Evolutionary conservation across 2,888 invertebrate genomes (phyloP).

Genomic region (Acanthosepion lycidas): DNA sequence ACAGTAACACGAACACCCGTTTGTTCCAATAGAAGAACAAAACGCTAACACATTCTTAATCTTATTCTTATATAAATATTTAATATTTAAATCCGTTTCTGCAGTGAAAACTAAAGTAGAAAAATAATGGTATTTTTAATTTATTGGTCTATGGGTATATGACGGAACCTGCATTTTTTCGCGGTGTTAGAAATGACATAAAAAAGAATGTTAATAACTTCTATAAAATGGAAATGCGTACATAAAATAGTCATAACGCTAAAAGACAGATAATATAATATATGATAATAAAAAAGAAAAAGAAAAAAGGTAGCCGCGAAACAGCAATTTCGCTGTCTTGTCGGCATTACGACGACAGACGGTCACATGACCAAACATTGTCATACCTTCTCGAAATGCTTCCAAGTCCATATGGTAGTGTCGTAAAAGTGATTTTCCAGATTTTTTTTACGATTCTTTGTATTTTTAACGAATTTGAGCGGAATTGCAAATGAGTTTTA

Average conservation of each 20-base stretch:
- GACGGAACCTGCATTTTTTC: background rate
- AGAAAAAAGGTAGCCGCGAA: background rate
- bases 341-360: background rate
- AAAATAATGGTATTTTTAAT: no score
- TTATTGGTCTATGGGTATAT: no score
- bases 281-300: no score
- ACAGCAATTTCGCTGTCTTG: background rate
- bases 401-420: background rate
- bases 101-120: no score
- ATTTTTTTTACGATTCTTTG: no score
- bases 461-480: background rate
- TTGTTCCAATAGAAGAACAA: no score
- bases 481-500: background rate
- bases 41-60: no score
- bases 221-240: background rate
- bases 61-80: no score
- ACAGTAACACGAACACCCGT: no score
- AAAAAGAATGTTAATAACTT: background rate
- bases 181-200: no score
- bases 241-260: background rate
- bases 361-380: constrained; percentile 14
- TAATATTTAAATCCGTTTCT: no score
- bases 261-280: no score
- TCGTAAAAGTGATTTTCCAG: background rate
- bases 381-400: background rate